Evolutionary conservation across 2,797 vertebrate species (phyloP).

Genomic region (Silurus aristotelis): DNA sequence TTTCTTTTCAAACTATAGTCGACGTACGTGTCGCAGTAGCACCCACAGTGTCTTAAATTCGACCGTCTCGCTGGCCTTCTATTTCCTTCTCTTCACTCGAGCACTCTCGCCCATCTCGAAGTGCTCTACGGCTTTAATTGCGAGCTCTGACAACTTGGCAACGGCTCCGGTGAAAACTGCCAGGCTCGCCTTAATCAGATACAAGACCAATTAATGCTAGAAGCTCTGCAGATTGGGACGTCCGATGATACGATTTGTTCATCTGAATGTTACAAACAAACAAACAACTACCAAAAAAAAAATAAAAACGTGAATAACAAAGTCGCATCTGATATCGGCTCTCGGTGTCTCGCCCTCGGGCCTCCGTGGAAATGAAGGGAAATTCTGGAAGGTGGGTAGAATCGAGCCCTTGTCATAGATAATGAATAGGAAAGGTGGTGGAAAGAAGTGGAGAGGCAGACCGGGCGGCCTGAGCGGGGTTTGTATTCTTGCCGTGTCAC

Average conservation of each 20-base stretch:
- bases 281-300: too few relatives aligned
- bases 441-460: conserved; percentile 21
- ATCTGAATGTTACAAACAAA: conserved; percentile 6
- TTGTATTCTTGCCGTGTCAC: conserved; percentile 52
- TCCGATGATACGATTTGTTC: conserved; percentile 6
- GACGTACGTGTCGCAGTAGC: background rate
- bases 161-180: conserved; percentile 25
- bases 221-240: conserved; percentile 7
- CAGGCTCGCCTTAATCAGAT: conserved; percentile 32
- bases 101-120: conserved; percentile 23
- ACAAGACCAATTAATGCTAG: conserved; percentile 30
- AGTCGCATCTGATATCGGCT: background rate
- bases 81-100: conserved; percentile 22
- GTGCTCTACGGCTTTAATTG: conserved; percentile 38
- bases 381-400: conserved; percentile 2
- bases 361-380: conserved; percentile 9
- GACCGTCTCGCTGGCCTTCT: background rate
- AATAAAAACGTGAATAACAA: background rate
- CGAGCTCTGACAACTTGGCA: conserved; percentile 32
- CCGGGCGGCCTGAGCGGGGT: background rate
- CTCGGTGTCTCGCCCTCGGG: background rate
- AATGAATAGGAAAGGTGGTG: conserved; percentile 33
- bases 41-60: conserved; percentile 5
- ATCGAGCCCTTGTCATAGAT: conserved; percentile 35
- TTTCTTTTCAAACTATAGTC: background rate